Base-by-base conservation (phyloP, 2,113 vertebrate genomes). In the Eupsittula cactorum region DNA sequence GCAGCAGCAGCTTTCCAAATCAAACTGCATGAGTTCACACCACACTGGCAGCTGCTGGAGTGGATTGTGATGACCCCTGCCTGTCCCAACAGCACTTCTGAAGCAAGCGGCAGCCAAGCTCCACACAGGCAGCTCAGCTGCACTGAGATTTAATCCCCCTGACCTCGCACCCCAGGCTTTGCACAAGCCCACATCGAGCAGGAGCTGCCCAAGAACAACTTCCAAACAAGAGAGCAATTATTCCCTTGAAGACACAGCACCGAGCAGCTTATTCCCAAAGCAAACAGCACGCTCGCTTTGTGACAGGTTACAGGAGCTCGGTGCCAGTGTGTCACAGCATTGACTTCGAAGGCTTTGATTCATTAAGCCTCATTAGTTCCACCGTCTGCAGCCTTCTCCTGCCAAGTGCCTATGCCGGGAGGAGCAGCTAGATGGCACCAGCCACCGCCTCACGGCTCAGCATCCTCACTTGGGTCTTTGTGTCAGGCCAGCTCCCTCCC, bases 301-400 rank as follows among this genome's bases (percentile, higher is more conserved):
- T 21, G 63, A 31, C 23, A 55, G 87, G 12, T 75, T 53, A 39
- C 35, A 83, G 69, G 4, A 62, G 14, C 49, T 60, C 12, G 44
- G 5, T n/a, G 78, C 63, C 90, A 71, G 33, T 37, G 2, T 6
- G 37, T 49, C 91, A 4, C 77, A 21, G 82, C 55, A 5, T 5
- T 74, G 11, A 4, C 47, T 47, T 25, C n/a, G 4, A 12, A 33
- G 53, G 78, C 49, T 90, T n/a, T 28, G 24, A n/a, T 78, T 96
- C 95, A 95, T 94, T 73, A 94, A 94, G 23, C 75, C 90, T 92
- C 88, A 93, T 96, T 94, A 91, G 84, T 50, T 86, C 62, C 62
- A 16, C 52, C 19, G 25, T 31, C 82, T 73, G 77, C 73, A 76
- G 94, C 76, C n/a, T 6, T 28, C 49, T 47, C 29, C 75, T 75